Evolutionary conservation across 2,888 invertebrate species (phyloP), one percentile per base, ranked within the genome.

Genomic region (Leptura quadrifasciata): DNA sequence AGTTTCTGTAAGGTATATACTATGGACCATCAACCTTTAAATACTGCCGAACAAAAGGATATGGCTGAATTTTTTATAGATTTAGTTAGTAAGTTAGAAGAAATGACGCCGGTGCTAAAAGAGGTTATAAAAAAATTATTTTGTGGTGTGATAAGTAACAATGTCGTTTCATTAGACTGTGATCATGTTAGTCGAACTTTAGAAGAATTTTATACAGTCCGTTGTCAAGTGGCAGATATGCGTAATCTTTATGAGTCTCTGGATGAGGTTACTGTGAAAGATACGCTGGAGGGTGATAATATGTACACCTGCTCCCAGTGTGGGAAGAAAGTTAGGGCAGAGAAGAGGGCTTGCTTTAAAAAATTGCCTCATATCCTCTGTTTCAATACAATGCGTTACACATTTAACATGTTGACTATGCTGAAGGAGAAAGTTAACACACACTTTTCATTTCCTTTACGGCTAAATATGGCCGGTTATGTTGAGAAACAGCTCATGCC

Each of bases 41-140:
- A 98, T 88, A 98, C 98, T 0, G 97, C 97, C 0, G 98, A 98
- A 87, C 98, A 98, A 89, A 98, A 98, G 87, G 98, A 98, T 87
- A 98, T 98, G 98, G 97, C 98, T 0, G 98, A 98, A 89, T 98
- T 98, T 90, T 98, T 98, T 88, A 98, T 98, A 72, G 98, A 98
- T 90, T 92, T 98, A 63, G 97, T 98, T 35, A 97, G 97, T 21
- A 98, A 98, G 88, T 90, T 98, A 15, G 98, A 98, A 88, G 98
- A 98, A 89, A 98, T 98, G 97, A 96, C 97, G 1, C 95, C 96
- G 0, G 95, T 96, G 80, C 88, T 97, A 54, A 98, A 97, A 89
- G 94, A 93, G 80, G 91, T 98, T 24, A 96, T 98, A 5, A 98
- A 98, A 87, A 95, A 94, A 15, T 90, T 98, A 39, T 98, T 98